These are phyloP conservation scores for Macrosiphum euphorbiae DNA, from an alignment of 2,888 invertebrate genomes.

Conservation along the genomic window DNA sequence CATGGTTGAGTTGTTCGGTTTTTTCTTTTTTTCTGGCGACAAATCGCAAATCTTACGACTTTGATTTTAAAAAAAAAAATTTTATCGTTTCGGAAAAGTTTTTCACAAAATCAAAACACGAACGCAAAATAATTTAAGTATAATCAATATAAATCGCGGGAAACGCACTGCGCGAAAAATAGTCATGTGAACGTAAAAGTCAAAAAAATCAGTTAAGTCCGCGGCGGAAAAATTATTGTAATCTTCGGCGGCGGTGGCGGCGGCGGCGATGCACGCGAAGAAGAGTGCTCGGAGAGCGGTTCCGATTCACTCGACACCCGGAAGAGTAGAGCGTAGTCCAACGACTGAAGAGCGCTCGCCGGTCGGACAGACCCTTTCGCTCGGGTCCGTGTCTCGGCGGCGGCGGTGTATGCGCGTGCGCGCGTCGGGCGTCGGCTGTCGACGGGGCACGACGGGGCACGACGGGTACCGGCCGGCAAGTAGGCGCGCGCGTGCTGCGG, in stretches of 20 bases:
- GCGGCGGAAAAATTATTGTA: background rate
- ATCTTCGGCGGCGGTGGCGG: background rate
- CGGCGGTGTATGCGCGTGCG: constrained; percentile 30
- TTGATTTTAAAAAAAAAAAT: background rate
- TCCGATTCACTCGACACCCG: constrained; percentile 61
- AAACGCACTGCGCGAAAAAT: background rate
- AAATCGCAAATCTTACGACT: background rate
- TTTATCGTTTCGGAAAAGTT: background rate
- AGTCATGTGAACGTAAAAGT: background rate
- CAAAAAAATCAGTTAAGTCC: background rate
- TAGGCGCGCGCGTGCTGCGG: constrained; percentile 7
- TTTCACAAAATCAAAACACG: background rate
- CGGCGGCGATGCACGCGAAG: background rate
- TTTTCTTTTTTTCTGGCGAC: background rate
- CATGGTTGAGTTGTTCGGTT: background rate
- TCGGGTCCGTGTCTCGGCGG: constrained; percentile 12
- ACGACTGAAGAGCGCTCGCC: constrained; percentile 50
- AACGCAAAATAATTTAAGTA: background rate
- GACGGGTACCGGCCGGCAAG: background rate
- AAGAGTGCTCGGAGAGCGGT: constrained; percentile 41
- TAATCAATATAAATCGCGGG: background rate
- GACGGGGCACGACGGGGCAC: background rate
- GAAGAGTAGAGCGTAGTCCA: constrained; percentile 53
- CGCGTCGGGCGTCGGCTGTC: background rate
- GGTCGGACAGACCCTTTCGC: constrained; percentile 43